Evolutionary conservation across 2,797 vertebrate species (phyloP).

Genomic region (Betta splendens): DNA sequence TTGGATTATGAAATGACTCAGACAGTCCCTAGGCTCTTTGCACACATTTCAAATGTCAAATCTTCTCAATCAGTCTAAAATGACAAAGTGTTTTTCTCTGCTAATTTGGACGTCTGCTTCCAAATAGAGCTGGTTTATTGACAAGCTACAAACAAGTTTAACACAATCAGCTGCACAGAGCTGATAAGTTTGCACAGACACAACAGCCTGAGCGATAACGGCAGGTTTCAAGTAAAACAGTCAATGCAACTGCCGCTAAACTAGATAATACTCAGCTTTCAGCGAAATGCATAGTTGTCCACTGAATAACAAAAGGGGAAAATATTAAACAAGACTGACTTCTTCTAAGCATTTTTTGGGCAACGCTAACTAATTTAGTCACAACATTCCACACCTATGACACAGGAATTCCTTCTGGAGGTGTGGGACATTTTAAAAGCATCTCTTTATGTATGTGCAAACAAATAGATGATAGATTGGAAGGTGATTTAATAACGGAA

Average conservation of each 20-base stretch:
- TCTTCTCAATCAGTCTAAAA: slow-evolving; percentile 1
- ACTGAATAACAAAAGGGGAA: neutral
- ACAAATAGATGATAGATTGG: too few species aligned
- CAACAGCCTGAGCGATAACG: slow-evolving; percentile 31
- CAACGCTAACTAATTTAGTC: neutral
- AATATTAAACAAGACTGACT: neutral
- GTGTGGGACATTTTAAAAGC: neutral
- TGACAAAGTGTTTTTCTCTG: slow-evolving; percentile 9
- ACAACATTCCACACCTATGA: slow-evolving; percentile 44
- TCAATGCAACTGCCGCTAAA: rapidly evolving
- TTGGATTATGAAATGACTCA: slow-evolving; percentile 51
- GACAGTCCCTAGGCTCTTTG: slow-evolving; percentile 11
- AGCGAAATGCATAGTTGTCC: neutral
- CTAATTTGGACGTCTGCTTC: slow-evolving; percentile 2
- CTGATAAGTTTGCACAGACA: slow-evolving; percentile 55
- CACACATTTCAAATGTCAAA: slow-evolving; percentile 32
- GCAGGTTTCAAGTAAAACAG: slow-evolving; percentile 10
- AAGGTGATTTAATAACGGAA: neutral
- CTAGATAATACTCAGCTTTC: neutral
- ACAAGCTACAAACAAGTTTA: slow-evolving; percentile 16
- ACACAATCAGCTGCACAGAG: slow-evolving; percentile 38
- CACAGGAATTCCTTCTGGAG: slow-evolving; percentile 29
- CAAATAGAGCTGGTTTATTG: slow-evolving; percentile 11
- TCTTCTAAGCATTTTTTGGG: slow-evolving; percentile 5
- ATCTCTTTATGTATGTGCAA: neutral